These are phyloP conservation scores for Gambelia wislizenii DNA, from an alignment of 2,797 vertebrate genomes.

Conservation along the genomic window DNA sequence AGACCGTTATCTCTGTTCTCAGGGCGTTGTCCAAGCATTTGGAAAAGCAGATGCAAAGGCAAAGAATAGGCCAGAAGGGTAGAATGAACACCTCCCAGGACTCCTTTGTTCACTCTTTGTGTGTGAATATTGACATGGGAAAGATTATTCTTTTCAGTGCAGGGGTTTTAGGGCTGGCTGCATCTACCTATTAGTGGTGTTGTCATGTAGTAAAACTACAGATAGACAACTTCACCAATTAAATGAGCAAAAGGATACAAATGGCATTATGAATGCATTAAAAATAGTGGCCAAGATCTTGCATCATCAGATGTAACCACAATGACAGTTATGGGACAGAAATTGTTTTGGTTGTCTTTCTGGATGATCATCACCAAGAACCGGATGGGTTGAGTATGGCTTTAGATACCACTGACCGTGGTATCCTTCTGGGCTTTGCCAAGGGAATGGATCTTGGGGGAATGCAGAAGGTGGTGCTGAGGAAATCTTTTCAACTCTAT, in stretches of 20 bases:
- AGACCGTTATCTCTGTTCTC: constrained; percentile 36
- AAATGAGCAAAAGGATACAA: background rate
- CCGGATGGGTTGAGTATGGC: too few species aligned
- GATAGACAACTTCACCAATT: background rate
- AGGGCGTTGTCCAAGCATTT: constrained; percentile 18
- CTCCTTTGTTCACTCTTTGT: background rate
- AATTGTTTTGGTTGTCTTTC: too few species aligned
- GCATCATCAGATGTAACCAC: too few species aligned
- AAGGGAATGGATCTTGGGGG: too few species aligned
- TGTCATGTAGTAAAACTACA: background rate
- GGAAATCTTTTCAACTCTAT: too few species aligned
- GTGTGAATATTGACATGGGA: background rate
- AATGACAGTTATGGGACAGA: too few species aligned
- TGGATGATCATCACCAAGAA: too few species aligned
- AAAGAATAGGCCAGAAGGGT: constrained; percentile 19
- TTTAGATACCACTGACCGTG: too few species aligned
- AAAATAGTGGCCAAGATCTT: background rate
- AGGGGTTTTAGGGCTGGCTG: background rate
- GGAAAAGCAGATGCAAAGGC: constrained; percentile 54
- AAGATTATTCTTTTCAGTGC: background rate
- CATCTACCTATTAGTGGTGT: background rate
- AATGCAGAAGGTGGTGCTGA: too few species aligned
- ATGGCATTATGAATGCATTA: background rate
- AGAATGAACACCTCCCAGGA: constrained; percentile 17
- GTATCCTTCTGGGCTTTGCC: too few species aligned